These are phyloP conservation scores for Sapajus apella DNA, from an alignment of 2,113 vertebrate genomes.

Conservation along the genomic window DNA sequence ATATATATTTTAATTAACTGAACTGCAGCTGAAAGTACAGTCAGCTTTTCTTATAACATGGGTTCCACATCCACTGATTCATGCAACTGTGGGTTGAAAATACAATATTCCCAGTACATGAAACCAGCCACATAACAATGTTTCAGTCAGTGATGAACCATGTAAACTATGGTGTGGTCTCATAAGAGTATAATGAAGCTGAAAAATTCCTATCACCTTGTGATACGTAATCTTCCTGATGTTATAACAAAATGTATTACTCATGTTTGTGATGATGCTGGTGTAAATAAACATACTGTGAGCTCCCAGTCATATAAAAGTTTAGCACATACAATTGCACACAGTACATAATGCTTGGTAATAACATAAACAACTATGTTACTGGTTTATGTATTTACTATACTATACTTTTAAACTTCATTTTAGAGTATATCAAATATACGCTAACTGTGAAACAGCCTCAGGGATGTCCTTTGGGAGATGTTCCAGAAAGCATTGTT, in stretches of 20 bases:
- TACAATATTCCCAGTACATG: not conserved
- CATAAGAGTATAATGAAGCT: not conserved
- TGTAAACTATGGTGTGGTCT: not conserved
- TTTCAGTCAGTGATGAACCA: not conserved
- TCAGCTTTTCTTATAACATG: not conserved
- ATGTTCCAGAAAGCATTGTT: not conserved
- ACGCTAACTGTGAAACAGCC: not conserved
- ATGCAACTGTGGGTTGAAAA: not conserved
- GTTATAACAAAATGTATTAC: not conserved
- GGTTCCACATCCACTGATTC: not conserved
- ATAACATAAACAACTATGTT: not conserved
- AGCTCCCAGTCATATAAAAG: not conserved
- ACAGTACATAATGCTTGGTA: not conserved
- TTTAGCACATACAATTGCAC: not conserved
- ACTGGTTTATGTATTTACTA: not conserved
- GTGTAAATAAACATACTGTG: not conserved
- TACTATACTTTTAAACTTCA: not conserved
- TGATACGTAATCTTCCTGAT: not conserved
- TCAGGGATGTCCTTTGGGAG: not conserved
- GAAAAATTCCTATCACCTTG: not conserved
- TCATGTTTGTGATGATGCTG: not conserved
- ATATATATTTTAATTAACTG: not conserved
- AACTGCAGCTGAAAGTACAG: not conserved
- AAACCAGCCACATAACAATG: not conserved
- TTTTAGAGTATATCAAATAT: not conserved